These are phyloP conservation scores for Notoglanidium macrostoma DNA, from an alignment of 2,797 vertebrate genomes.

Conservation along the genomic window DNA sequence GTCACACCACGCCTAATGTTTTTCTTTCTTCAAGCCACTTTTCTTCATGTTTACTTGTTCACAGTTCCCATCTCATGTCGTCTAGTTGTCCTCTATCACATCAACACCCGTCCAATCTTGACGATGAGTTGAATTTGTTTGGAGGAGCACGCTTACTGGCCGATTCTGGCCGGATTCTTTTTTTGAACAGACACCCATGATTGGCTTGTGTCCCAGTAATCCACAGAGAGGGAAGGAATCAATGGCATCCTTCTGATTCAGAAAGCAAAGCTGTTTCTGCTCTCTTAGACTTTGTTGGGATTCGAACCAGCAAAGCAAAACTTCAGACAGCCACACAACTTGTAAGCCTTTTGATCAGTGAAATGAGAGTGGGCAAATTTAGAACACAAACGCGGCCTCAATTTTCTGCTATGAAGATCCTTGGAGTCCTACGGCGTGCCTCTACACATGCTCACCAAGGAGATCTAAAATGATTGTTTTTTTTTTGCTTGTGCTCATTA, in stretches of 20 bases:
- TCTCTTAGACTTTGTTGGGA: neutral
- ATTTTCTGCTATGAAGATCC: slow-evolving; percentile 21
- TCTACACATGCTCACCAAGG: slow-evolving; percentile 13
- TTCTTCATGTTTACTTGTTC: neutral
- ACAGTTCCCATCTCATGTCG: neutral
- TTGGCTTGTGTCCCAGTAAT: neutral
- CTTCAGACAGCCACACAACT: neutral
- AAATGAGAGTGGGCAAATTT: neutral
- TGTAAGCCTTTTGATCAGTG: slow-evolving; percentile 5
- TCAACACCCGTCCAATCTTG: no score
- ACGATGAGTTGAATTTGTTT: neutral
- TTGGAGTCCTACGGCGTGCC: neutral
- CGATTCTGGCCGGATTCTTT: neutral
- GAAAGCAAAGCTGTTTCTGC: neutral
- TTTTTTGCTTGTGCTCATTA: slow-evolving; percentile 30
- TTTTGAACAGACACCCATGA: neutral
- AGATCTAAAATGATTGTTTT: slow-evolving; percentile 16
- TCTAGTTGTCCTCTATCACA: neutral
- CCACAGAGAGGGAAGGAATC: slow-evolving; percentile 3
- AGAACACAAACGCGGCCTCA: slow-evolving; percentile 8
- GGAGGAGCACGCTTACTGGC: no score
- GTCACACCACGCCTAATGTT: neutral
- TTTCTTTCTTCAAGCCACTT: neutral
- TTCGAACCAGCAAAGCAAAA: slow-evolving; percentile 3
- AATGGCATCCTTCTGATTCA: neutral